Evolutionary conservation across 2,113 vertebrate species (phyloP).

Genomic region (Brachyistius frenatus): DNA sequence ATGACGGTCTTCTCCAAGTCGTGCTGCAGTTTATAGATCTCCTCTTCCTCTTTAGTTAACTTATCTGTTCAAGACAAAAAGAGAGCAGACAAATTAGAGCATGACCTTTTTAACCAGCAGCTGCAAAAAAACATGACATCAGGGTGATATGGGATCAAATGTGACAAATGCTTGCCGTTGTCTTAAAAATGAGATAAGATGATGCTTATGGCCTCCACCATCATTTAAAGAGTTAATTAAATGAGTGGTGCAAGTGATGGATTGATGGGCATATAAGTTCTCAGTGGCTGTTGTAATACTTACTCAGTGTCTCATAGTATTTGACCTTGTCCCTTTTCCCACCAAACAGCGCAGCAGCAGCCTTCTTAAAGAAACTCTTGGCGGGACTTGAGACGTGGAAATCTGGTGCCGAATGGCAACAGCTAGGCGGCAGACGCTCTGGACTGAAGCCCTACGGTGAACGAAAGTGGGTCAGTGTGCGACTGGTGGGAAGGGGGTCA

Average conservation of each 20-base stretch:
- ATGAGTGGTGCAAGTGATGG: not conserved
- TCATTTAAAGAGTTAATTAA: slow-evolving; percentile 6
- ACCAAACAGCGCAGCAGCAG: slow-evolving; percentile 96
- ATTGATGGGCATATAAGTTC: not conserved
- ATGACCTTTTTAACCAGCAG: not conserved
- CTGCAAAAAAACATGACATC: not conserved
- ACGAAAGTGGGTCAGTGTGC: slow-evolving; percentile 58
- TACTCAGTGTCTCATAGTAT: slow-evolving; percentile 95
- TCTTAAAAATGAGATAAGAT: not conserved
- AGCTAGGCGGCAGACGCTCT: slow-evolving; percentile 92
- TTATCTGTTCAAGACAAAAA: slow-evolving; percentile 83
- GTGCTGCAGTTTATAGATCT: slow-evolving; percentile 96
- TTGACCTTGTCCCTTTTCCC: slow-evolving; percentile 97
- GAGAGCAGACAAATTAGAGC: slow-evolving; percentile 25
- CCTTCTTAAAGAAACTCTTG: slow-evolving; percentile 98
- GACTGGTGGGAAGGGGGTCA: slow-evolving; percentile 28
- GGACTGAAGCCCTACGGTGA: slow-evolving; percentile 93
- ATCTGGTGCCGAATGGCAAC: slow-evolving; percentile 95
- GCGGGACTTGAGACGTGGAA: slow-evolving; percentile 97
- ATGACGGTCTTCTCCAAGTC: slow-evolving; percentile 93
- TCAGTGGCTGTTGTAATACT: slow-evolving; percentile 75
- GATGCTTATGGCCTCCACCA: not conserved
- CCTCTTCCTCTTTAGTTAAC: slow-evolving; percentile 94
- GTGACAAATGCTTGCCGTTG: not conserved
- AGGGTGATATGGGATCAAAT: not conserved